A percentile compares a stretch with the other conserved stretches of the same genome.
Evolutionary conservation across 1,140 invertebrate species (phyloP).

Genomic region (Drosophila kohkoa): DNA sequence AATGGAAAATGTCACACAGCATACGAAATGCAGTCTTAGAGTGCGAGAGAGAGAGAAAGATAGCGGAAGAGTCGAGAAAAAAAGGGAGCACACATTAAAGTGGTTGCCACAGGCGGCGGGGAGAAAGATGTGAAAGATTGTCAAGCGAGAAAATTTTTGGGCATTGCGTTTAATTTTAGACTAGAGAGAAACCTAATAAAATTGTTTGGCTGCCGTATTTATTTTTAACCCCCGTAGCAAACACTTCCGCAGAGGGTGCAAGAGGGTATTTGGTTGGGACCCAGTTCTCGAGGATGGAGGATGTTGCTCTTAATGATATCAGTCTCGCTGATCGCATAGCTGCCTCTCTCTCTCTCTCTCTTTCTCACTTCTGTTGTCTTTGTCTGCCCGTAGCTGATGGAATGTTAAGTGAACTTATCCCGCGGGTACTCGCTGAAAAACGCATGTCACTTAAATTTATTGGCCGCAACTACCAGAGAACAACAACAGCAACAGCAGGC

Average conservation of each 20-base stretch:
- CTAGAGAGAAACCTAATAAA: slow-evolving; percentile 40
- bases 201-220: slow-evolving; percentile 48
- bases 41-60: background rate
- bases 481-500: slow-evolving; percentile 27
- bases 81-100: slow-evolving; percentile 44
- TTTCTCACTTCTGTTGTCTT: background rate
- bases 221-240: slow-evolving; percentile 63
- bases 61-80: background rate
- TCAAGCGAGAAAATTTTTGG: slow-evolving; percentile 56
- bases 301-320: slow-evolving; percentile 79
- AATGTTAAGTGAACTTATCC: slow-evolving; percentile 77
- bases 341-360: slow-evolving; percentile 4
- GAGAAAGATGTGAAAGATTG: slow-evolving; percentile 53
- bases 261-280: background rate
- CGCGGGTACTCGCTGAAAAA: slow-evolving; percentile 82
- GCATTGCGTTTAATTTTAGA: slow-evolving; percentile 62
- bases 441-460: slow-evolving; percentile 83
- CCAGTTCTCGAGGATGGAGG: slow-evolving; percentile 38
- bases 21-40: slow-evolving; percentile 28
- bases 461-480: slow-evolving; percentile 71
- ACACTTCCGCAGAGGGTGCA: slow-evolving; percentile 65
- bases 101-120: slow-evolving; percentile 41
- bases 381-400: slow-evolving; percentile 59
- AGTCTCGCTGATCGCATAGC: slow-evolving; percentile 61
- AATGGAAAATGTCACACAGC: slow-evolving; percentile 63